Evolutionary conservation across 1,140 invertebrate species (phyloP).

Genomic region (Penaeus vannamei): DNA sequence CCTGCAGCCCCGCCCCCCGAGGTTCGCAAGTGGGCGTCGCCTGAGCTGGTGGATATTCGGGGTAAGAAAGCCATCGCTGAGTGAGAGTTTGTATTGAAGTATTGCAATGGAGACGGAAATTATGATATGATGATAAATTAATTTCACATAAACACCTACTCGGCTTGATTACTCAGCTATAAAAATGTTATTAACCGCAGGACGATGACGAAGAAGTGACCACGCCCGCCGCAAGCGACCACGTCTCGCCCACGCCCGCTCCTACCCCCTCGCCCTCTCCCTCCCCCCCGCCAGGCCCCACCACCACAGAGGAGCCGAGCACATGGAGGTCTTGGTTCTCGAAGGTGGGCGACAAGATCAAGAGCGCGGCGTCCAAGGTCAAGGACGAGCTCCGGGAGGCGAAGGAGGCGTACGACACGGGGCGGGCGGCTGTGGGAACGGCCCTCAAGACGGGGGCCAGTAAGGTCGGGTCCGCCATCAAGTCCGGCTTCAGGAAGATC

Average conservation of each 20-base stretch:
- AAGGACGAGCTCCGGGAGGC: conserved; percentile 6
- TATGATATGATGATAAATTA: too few relatives aligned
- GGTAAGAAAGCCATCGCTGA: too few relatives aligned
- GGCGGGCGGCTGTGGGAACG: not conserved
- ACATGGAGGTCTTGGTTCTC: conserved; percentile 46
- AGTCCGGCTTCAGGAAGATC: conserved; percentile 44
- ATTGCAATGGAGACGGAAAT: too few relatives aligned
- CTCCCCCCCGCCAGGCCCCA: conserved; percentile 14
- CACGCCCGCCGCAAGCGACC: not conserved
- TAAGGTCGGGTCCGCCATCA: conserved; percentile 30
- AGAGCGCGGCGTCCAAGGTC: not conserved
- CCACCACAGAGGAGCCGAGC: conserved; percentile 38
- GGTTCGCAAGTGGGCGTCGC: too few relatives aligned
- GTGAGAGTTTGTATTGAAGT: too few relatives aligned
- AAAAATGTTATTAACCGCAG: too few relatives aligned
- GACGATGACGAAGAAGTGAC: too few relatives aligned
- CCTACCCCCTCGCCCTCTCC: conserved; percentile 13
- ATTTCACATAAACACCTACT: too few relatives aligned
- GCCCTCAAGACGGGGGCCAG: not conserved
- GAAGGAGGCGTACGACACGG: not conserved
- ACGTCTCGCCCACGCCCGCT: conserved; percentile 11
- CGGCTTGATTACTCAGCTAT: too few relatives aligned
- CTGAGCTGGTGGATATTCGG: too few relatives aligned
- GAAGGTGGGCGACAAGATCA: not conserved
- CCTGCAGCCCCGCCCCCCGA: too few relatives aligned